A percentile compares a stretch with the other conserved stretches of the same genome.
phyloP scores from a whole-genome alignment of 2,113 vertebrate genomes.

The Antidorcas marsupialis region DNA sequence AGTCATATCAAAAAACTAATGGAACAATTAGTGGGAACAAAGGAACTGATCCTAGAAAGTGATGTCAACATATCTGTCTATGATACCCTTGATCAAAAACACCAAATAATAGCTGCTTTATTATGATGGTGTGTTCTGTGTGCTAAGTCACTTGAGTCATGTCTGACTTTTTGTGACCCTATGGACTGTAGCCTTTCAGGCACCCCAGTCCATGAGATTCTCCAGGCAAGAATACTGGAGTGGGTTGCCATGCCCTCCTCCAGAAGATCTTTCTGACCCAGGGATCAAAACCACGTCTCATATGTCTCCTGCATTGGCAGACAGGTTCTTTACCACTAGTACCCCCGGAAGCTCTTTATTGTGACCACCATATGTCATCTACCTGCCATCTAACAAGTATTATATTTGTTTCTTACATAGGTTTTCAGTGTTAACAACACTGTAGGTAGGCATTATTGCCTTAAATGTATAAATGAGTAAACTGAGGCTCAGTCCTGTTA shows the following conservation, averaged over 20 bases:
- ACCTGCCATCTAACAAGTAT: not conserved
- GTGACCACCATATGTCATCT: not conserved
- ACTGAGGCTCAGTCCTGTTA: not conserved
- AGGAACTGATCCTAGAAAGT: not conserved
- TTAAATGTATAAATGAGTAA: not conserved
- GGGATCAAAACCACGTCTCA: not conserved
- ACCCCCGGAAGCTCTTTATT: not conserved
- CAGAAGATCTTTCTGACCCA: not conserved
- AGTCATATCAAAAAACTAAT: not conserved
- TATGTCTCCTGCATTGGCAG: not conserved
- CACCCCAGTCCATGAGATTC: not conserved
- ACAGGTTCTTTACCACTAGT: not conserved
- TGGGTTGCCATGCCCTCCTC: not conserved
- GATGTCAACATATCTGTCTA: not conserved
- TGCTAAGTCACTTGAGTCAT: not conserved
- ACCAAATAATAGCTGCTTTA: not conserved
- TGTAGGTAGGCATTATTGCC: not conserved
- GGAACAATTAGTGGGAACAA: not conserved
- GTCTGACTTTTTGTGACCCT: not conserved
- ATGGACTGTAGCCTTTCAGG: not conserved
- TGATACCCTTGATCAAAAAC: not conserved
- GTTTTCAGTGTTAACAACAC: not conserved
- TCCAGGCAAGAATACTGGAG: not conserved
- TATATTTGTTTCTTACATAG: not conserved
- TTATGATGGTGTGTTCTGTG: not conserved